A percentile compares a stretch with the other conserved stretches of the same genome.
Conservation (phyloP, 2,888 invertebrate genomes). For the Hydropsyche betteni region DNA sequence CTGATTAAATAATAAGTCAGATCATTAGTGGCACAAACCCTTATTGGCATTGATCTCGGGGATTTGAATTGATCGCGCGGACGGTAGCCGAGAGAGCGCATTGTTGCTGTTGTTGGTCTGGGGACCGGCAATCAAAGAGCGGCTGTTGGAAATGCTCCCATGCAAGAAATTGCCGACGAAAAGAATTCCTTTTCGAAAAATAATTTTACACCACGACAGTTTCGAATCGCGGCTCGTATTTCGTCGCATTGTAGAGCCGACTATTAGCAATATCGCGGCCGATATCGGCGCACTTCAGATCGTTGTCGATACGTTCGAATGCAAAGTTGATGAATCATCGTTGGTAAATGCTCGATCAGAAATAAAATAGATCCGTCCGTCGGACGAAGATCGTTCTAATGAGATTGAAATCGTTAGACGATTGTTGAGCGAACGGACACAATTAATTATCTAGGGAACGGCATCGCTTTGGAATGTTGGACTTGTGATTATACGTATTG, state of each 20-base stretch:
- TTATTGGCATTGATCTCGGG: constrained; percentile 31
- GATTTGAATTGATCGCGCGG: constrained; percentile 33
- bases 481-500: neutral
- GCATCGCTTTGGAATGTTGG: constrained; percentile 8
- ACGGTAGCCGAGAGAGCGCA: constrained; percentile 34
- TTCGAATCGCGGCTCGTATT: neutral
- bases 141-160: neutral
- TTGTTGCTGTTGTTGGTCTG: constrained; percentile 21
- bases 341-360: constrained; percentile 46
- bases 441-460: constrained; percentile 26
- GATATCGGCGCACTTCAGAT: constrained; percentile 12
- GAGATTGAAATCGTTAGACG: constrained; percentile 35
- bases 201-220: neutral
- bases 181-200: neutral
- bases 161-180: constrained; percentile 22
- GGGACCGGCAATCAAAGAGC: constrained; percentile 22
- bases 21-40: constrained; percentile 36
- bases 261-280: constrained; percentile 22
- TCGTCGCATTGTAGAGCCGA: neutral
- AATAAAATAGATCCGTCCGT: constrained; percentile 32
- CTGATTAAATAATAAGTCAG: constrained; percentile 38
- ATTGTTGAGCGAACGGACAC: constrained; percentile 11
- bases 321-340: constrained; percentile 43
- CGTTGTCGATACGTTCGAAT: neutral
- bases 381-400: constrained; percentile 12